Evolutionary conservation across 1,140 invertebrate genomes (phyloP), one percentile per base, ranked within the genome.

Genomic region (Leptopilina clavipes): DNA sequence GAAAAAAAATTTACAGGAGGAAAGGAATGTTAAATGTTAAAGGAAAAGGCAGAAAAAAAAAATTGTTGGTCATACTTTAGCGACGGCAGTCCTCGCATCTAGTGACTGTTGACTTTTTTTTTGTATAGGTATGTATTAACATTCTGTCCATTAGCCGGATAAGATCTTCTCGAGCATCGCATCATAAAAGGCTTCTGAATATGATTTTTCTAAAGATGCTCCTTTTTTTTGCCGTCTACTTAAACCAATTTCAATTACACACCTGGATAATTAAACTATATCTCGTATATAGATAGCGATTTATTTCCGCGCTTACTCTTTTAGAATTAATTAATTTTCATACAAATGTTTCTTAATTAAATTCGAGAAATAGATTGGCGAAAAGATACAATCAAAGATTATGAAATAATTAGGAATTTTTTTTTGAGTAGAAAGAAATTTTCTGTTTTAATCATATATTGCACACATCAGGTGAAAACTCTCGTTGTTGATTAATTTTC

Each of bases 81-180:
- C 74, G 75, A 18, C 79, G 71, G 73, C 76, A 14, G 75, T 83
- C 45, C 76, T 81, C 79, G n/a, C n/a, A n/a, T 74, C 82, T 76
- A 81, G 78, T 82, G 84, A 87, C 81, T 84, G 82, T 87, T 83
- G 82, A 85, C 83, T 85, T 40, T 87, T 85, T 40, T 87, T 85
- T 83, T 85, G 84, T 85, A n/a, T n/a, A n/a, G n/a, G n/a, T n/a
- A n/a, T n/a, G n/a, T n/a, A n/a, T n/a, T n/a, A 84, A 82, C 86
- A 40, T 88, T 88, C 85, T 87, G 86, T 84, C 88, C 86, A 89
- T 89, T 88, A 88, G 82, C 45, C 70, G 83, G 87, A 89, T 89
- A 88, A 88, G 83, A 89, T 88, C 84, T 79, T 17, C 71, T 74
- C 75, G 70, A 77, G 72, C 72, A 70, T 25, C 72, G 70, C 72